Evolutionary conservation across 1,140 invertebrate species (phyloP).

Genomic region (Heliconius hermathena): DNA sequence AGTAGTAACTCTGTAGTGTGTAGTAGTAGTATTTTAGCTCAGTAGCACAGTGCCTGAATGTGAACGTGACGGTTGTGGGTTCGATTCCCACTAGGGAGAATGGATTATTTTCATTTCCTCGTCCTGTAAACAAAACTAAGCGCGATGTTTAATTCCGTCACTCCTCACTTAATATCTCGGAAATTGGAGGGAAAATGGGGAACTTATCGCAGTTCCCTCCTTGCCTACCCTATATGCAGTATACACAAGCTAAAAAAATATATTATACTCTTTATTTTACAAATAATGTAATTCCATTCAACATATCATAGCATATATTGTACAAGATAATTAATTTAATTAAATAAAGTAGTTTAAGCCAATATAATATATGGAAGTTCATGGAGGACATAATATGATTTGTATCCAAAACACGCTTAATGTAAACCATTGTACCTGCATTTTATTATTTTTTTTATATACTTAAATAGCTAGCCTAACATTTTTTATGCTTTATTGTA

Average conservation of each 20-base stretch:
- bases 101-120: too few relatives aligned
- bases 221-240: background rate
- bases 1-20: too few relatives aligned
- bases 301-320: background rate
- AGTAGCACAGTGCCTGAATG: too few relatives aligned
- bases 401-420: constrained; percentile 20
- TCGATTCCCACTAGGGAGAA: background rate
- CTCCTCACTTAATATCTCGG: too few relatives aligned
- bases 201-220: too few relatives aligned
- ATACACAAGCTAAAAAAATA: background rate
- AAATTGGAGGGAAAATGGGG: too few relatives aligned
- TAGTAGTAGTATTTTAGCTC: too few relatives aligned
- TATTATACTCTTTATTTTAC: background rate
- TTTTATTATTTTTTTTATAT: constrained; percentile 39
- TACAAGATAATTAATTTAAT: background rate
- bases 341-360: background rate
- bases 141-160: too few relatives aligned
- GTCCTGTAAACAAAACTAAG: too few relatives aligned
- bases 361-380: background rate
- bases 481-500: constrained; percentile 21
- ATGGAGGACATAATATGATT: background rate
- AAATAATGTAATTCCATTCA: background rate
- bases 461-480: background rate
- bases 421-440: constrained; percentile 51
- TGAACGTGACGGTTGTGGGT: too few relatives aligned